Conservation (phyloP, 2,797 vertebrate genomes). For the Benthosema pterotum region DNA sequence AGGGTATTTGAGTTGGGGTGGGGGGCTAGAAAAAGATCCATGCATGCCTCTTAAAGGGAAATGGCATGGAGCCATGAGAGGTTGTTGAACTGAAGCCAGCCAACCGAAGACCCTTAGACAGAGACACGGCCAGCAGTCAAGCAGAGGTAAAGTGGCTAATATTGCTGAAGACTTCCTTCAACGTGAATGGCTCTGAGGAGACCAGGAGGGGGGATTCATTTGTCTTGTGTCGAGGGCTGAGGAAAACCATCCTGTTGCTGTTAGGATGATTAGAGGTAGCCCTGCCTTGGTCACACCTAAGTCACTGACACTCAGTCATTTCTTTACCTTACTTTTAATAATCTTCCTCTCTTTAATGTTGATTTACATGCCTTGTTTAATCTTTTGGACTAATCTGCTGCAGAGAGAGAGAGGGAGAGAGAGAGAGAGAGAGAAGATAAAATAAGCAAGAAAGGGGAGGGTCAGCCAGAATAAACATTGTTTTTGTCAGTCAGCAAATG, state of each 20-base stretch:
- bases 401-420: conserved; percentile 6
- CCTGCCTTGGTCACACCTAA: conserved; percentile 33
- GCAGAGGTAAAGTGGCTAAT: conserved; percentile 25
- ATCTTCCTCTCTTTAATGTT: neutral
- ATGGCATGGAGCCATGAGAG: conserved; percentile 20
- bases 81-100: conserved; percentile 16
- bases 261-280: conserved; percentile 40
- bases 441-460: conserved; percentile 58
- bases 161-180: conserved; percentile 20
- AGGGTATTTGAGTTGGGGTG: conserved; percentile 21
- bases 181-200: conserved; percentile 8
- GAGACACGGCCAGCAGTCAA: conserved; percentile 33
- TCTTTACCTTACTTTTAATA: conserved; percentile 33
- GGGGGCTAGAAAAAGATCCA: neutral
- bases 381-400: neutral
- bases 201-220: conserved; percentile 10
- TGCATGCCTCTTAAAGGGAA: conserved; percentile 16
- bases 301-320: conserved; percentile 26
- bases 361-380: neutral
- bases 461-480: conserved; percentile 77
- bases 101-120: conserved; percentile 6
- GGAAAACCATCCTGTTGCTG: conserved; percentile 22
- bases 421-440: conserved; percentile 51
- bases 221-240: conserved; percentile 15
- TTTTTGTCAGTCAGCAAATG: conserved; percentile 77